Conservation (phyloP, 2,888 invertebrate genomes). For the Papilio demoleus region DNA sequence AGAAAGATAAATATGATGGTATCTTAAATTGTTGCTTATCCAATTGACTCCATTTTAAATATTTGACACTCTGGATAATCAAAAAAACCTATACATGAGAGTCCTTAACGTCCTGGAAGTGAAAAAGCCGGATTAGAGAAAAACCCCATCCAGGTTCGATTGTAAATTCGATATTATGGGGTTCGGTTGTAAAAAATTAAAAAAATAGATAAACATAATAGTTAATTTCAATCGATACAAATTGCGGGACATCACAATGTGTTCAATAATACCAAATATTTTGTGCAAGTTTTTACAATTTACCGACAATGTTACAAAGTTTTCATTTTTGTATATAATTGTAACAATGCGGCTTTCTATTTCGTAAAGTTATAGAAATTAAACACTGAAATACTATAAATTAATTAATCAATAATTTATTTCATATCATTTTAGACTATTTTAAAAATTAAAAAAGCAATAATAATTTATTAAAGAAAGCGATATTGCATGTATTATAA, state of each 20-base stretch:
- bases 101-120: no score
- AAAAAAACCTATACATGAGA: no score
- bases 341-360: neutral
- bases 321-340: slow-evolving; percentile 40
- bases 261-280: slow-evolving; percentile 79
- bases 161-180: neutral
- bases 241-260: slow-evolving; percentile 72
- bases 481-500: neutral
- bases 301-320: slow-evolving; percentile 37
- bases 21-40: no score
- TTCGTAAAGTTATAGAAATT: neutral
- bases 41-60: no score
- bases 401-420: neutral
- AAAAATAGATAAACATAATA: neutral
- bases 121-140: no score
- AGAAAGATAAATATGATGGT: no score
- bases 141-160: no score
- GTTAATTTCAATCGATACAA: slow-evolving; percentile 31
- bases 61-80: no score
- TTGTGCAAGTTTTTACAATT: slow-evolving; percentile 56
- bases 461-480: slow-evolving; percentile 8
- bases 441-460: slow-evolving; percentile 4
- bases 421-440: slow-evolving; percentile 3
- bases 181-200: neutral
- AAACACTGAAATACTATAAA: neutral